These are phyloP conservation scores for Falco biarmicus DNA, from an alignment of 2,797 vertebrate species.

Conservation along the genomic window DNA sequence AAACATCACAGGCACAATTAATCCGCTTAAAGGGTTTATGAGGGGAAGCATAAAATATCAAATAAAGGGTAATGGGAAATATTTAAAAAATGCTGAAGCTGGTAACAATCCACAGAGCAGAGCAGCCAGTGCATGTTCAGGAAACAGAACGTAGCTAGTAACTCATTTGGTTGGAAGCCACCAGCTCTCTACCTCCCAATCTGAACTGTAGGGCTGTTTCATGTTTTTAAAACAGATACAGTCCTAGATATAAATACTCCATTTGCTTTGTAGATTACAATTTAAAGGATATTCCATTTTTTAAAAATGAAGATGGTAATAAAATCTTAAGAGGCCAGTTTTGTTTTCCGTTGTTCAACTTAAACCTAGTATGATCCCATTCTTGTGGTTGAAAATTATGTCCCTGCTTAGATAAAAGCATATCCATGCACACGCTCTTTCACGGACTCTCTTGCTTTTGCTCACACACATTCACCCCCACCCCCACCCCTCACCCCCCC, in stretches of 20 bases:
- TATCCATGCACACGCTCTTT: not conserved
- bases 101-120: slow-evolving; percentile 72
- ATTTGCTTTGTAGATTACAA: slow-evolving; percentile 67
- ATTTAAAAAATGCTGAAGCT: slow-evolving; percentile 79
- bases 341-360: slow-evolving; percentile 54
- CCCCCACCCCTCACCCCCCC: not conserved
- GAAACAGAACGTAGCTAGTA: slow-evolving; percentile 72
- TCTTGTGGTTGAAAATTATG: slow-evolving; percentile 53
- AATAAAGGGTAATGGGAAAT: slow-evolving; percentile 85
- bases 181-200: slow-evolving; percentile 71
- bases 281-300: slow-evolving; percentile 71
- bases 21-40: slow-evolving; percentile 84
- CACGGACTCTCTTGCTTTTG: fast-evolving
- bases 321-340: slow-evolving; percentile 62
- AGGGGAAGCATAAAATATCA: slow-evolving; percentile 87
- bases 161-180: slow-evolving; percentile 75
- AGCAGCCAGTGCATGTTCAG: slow-evolving; percentile 69
- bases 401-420: slow-evolving; percentile 30
- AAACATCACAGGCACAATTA: slow-evolving; percentile 83
- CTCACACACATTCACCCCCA: not conserved
- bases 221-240: slow-evolving; percentile 63
- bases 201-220: slow-evolving; percentile 75
- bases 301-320: slow-evolving; percentile 57
- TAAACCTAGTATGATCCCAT: slow-evolving; percentile 26
- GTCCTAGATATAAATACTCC: slow-evolving; percentile 56